phyloP scores from a whole-genome alignment of 2,797 vertebrate species.

The Lepilemur ruficaudatus region DNA sequence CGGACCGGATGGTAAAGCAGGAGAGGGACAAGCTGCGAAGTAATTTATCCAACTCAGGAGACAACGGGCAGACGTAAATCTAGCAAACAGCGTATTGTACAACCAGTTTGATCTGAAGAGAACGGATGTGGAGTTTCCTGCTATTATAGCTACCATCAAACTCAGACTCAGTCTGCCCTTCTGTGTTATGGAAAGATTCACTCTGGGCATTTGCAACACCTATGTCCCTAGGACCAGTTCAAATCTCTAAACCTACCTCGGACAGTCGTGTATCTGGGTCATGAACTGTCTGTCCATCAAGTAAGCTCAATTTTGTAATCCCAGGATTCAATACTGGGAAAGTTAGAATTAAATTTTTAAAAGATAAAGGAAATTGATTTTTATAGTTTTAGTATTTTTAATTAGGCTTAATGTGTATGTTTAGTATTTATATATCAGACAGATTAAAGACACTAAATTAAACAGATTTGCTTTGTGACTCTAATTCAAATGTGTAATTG shows the following conservation, averaged over 20 bases:
- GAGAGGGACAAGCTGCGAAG: neutral
- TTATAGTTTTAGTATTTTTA: neutral
- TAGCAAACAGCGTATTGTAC: neutral
- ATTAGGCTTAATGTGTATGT: neutral
- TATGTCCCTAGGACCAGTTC: neutral
- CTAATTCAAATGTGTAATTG: neutral
- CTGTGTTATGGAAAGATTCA: neutral
- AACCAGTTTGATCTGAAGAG: neutral
- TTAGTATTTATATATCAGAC: neutral
- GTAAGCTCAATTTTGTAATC: neutral
- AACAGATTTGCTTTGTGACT: neutral
- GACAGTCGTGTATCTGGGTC: neutral
- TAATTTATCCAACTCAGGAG: neutral
- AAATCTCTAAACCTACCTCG: neutral
- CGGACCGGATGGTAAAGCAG: neutral
- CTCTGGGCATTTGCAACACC: neutral
- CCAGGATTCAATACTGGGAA: neutral
- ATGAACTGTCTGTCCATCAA: neutral
- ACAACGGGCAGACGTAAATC: neutral
- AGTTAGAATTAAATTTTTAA: neutral
- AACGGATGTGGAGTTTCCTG: neutral
- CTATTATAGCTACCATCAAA: neutral
- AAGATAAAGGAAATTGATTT: neutral
- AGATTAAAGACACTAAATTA: slow-evolving; percentile 1
- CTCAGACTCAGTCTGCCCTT: neutral